Evolutionary conservation across 2,888 invertebrate species (phyloP), one percentile per base, ranked within the genome.

Genomic region (Drosophila infuscata): DNA sequence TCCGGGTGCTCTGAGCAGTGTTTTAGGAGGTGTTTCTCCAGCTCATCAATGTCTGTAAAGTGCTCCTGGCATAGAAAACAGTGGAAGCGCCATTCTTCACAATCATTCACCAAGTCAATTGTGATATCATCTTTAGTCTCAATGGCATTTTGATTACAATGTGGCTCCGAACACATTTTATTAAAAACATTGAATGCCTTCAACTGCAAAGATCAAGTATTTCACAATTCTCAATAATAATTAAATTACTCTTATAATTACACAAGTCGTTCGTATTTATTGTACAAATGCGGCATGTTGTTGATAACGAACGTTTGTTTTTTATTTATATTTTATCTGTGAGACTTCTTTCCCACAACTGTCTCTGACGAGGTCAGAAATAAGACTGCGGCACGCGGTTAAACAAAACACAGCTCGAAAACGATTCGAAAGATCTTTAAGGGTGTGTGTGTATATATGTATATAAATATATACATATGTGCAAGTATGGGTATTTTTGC

Each of bases 41-140:
- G 46, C 7, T 77, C 66, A 48, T 75, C 72, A 9, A 75, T 51
- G 29, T 77, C 46, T 9, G 66, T 77, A 9, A 72, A 75, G 6
- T 17, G n/a, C 12, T 41, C 6, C 30, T 57, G 60, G 15, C 75
- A 75, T 6, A 61, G 66, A 46, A 75, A 75, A 62, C 75, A 75
- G 11, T 38, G 48, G 9, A 75, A 62, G 3, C 8, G 29, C 12
- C 12, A 32, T 9, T 5, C 49, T 3, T 48, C 48, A 29, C 49
- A 41, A 41, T 66, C 32, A 32, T 11, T 12, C 12, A 29, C 5
- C 49, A 51, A 32, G 29, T 51, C 52, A 33, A 32, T 52, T n/a
- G 30, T 32, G 15, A 12, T 30, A 51, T 11, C 17, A 33, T 32
- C 35, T 25, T 36, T 17, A 1, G 17, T 11, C 11, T 25, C 4